Percentiles rank a stretch among this genome's conserved stretches.
phyloP scores from a whole-genome alignment of 2,113 vertebrate genomes.

The Choloepus hoffmanni region DNA sequence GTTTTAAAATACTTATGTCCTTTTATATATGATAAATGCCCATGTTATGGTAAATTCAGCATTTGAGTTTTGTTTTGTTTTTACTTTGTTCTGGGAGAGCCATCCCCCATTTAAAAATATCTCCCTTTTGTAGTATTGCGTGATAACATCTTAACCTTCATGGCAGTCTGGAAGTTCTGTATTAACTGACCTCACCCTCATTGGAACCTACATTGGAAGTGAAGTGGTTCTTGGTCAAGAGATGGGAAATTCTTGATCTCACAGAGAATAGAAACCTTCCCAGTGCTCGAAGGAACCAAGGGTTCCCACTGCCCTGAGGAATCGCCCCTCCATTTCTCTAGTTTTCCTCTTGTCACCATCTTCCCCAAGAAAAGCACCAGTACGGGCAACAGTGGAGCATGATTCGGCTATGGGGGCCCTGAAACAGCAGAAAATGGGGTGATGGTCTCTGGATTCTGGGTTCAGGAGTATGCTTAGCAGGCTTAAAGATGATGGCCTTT shows the following conservation, averaged over 20 bases:
- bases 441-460: neutral
- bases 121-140: neutral
- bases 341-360: rapidly evolving
- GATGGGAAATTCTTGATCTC: neutral
- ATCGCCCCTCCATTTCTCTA: neutral
- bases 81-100: neutral
- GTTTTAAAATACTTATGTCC: neutral
- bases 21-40: neutral
- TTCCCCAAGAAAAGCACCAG: neutral
- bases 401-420: neutral
- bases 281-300: neutral
- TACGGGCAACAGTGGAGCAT: neutral
- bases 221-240: neutral
- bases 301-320: neutral
- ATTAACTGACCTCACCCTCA: neutral
- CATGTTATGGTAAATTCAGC: neutral
- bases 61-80: neutral
- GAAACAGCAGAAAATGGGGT: neutral
- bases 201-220: neutral
- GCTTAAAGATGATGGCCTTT: neutral
- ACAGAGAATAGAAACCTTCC: neutral
- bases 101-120: neutral
- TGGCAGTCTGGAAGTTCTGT: neutral
- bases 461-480: neutral
- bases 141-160: neutral